Evolutionary conservation across 1,140 invertebrate genomes (phyloP), one percentile per base, ranked within the genome.

Genomic region (Antheraea pernyi): DNA sequence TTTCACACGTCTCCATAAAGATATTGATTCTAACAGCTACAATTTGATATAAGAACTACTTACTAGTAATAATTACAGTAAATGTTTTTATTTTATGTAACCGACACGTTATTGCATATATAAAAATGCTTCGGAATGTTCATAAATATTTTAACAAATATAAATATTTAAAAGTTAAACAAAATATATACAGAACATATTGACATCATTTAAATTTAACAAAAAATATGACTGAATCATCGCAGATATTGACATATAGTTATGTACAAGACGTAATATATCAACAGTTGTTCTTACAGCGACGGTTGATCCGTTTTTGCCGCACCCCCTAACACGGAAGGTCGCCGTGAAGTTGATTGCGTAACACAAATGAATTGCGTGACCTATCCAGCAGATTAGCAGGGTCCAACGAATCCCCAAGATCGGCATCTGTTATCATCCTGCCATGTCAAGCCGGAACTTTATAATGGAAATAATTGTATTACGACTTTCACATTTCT

Each of bases 221-320:
- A 53, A 1, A 16, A 2, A 11, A 53, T n/a, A 39, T 64, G 67
- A 77, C 72, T 74, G 75, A 72, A 68, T 70, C 46, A 16, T 53
- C 16, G 46, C 11, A 53, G 10, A 53, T 16, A 6, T 16, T 53
- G 46, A n/a, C 46, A 53, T 53, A 53, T 53, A 53, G 9, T 6
- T 53, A 53, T 53, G 13, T 13, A 53, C 10, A 53, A n/a, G 46
- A 53, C 13, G 16, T 10, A 16, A 53, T 13, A 53, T 42, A 53
- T 53, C 5, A 53, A 48, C 11, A 53, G 16, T 22, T 42, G 39
- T 67, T 74, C 96, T 97, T 96, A 97, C 97, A 86, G 97, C 97
- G 83, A 98, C 96, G 59, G 97, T 97, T 59, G 97, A 98, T 90
- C 97, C 97, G 93, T 99, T 99, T 94, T 98, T 98, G 74, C 98